A percentile compares a stretch with the other conserved stretches of the same genome.
These are phyloP conservation scores for Hydriomena furcata DNA, from an alignment of 2,888 invertebrate species.

Conservation along the genomic window DNA sequence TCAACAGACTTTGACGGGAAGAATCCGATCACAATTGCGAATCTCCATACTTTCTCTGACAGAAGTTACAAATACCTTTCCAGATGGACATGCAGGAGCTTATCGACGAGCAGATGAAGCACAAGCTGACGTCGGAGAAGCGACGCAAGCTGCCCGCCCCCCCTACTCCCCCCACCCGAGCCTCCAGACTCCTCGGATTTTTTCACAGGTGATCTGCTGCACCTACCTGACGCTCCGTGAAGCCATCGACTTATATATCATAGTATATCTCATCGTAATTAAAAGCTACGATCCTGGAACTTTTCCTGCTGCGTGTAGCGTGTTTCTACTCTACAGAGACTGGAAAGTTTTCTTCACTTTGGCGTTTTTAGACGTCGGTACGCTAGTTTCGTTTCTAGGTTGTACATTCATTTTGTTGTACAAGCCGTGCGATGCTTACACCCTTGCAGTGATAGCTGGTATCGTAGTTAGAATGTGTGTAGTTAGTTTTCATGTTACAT, in stretches of 20 bases:
- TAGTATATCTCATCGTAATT: constrained; percentile 55
- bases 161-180: constrained; percentile 63
- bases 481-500: constrained; percentile 61
- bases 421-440: constrained; percentile 71
- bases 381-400: constrained; percentile 50
- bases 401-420: constrained; percentile 58
- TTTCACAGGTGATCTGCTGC: constrained; percentile 80
- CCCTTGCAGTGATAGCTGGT: constrained; percentile 71
- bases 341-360: constrained; percentile 38
- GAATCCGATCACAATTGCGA: no score
- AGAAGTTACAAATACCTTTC: neutral
- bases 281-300: constrained; percentile 54
- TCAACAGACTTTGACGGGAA: no score
- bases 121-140: constrained; percentile 89
- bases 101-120: constrained; percentile 94
- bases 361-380: constrained; percentile 56
- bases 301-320: constrained; percentile 53
- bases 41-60: no score
- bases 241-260: constrained; percentile 55
- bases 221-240: constrained; percentile 55
- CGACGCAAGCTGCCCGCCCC: constrained; percentile 72
- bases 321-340: constrained; percentile 53
- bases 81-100: constrained; percentile 98
- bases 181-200: constrained; percentile 74
- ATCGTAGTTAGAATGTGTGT: constrained; percentile 65